These are phyloP conservation scores for Pseudoatta argentina DNA, from an alignment of 1,140 invertebrate genomes.

Conservation along the genomic window DNA sequence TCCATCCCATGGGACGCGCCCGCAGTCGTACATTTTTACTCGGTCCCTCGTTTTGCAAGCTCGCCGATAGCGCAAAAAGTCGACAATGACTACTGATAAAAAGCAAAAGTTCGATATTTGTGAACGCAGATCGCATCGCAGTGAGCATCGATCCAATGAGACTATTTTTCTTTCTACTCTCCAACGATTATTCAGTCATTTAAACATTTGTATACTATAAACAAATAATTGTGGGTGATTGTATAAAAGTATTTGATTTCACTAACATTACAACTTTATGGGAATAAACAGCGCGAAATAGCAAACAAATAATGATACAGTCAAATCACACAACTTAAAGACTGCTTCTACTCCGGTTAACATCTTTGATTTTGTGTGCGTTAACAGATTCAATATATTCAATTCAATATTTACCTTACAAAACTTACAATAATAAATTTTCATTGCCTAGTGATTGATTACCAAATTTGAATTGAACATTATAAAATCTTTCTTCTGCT, in stretches of 20 bases:
- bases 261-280: not conserved
- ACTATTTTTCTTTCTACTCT: not conserved
- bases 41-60: conserved; percentile 10
- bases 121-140: not conserved
- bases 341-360: not conserved
- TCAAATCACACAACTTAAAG: not conserved
- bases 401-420: not conserved
- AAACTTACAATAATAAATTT: not conserved
- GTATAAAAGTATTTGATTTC: not conserved
- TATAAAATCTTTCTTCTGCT: no score
- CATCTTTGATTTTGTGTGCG: not conserved
- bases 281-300: not conserved
- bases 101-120: conserved; percentile 2
- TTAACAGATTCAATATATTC: not conserved
- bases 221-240: not conserved
- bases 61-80: conserved; percentile 32
- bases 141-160: not conserved
- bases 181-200: conserved; percentile 5
- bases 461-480: no score
- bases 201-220: not conserved
- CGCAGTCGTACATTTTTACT: conserved; percentile 24
- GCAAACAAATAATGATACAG: not conserved
- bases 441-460: no score
- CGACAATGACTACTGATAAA: conserved; percentile 20
- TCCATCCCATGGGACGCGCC: conserved; percentile 28